phyloP scores from a whole-genome alignment of 2,113 vertebrate species.

The Ailuropoda melanoleuca region DNA sequence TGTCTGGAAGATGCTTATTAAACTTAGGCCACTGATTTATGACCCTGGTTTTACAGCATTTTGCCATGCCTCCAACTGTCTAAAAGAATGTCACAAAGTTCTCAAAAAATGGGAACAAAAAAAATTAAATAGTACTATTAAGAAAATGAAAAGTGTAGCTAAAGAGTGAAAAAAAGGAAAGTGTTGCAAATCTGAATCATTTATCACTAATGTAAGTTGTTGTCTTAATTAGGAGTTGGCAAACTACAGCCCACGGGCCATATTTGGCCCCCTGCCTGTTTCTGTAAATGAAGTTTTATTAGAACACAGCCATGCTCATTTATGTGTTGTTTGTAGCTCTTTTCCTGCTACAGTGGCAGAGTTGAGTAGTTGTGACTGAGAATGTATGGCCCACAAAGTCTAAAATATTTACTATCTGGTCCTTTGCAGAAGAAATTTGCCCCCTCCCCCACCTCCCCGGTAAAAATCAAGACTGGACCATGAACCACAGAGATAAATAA shows the following conservation, averaged over 20 bases:
- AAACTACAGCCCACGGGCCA: neutral
- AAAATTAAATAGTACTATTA: neutral
- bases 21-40: neutral
- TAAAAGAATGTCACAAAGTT: neutral
- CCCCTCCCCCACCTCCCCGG: accelerated
- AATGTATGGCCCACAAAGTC: neutral
- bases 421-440: neutral
- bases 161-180: neutral
- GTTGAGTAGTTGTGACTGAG: neutral
- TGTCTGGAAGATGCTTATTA: conserved; percentile 15
- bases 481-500: neutral
- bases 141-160: neutral
- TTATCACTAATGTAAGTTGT: neutral
- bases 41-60: conserved; percentile 6
- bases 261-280: neutral
- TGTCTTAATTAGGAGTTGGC: neutral
- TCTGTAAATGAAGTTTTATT: conserved; percentile 14
- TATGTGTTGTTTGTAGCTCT: neutral
- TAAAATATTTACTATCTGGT: neutral
- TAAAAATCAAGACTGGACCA: neutral
- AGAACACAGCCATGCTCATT: neutral
- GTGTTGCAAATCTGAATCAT: neutral
- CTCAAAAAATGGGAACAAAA: neutral
- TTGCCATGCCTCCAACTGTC: neutral
- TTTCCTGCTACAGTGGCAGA: neutral